Base-by-base conservation (phyloP, 2,888 invertebrate species). In the Dyspetes luteomarginatus region DNA sequence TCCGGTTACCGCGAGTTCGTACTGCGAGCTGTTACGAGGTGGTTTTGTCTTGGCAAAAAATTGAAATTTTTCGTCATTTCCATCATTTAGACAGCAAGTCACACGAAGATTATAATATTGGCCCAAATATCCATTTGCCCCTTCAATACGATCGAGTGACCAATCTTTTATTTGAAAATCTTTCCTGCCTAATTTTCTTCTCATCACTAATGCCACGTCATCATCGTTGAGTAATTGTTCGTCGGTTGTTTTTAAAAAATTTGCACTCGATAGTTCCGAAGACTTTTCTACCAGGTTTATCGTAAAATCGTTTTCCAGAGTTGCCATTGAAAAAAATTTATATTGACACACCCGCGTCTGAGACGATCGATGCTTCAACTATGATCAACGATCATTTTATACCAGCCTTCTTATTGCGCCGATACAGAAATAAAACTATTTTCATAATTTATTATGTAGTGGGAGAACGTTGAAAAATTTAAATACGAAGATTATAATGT, bases 11-110 rank as follows among this genome's bases (percentile, higher is more conserved):
- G 86, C 55, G 9, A 85, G 82, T 0, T 78, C 76, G 30, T 78
- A 79, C 56, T 86, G 85, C 0, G 84, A 77, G n/a, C 82, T 86
- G 9, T 15, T 7, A 0, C 0, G 0, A 0, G 83, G 69, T 24
- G 88, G 88, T 15, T 79, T 84, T 7, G 84, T 77, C 65, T 88
- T 88, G 0, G 78, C 87, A 71, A 88, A 88, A 77, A 88, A 88
- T 2, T 28, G 69, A 22, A 86, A 82, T 5, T 26, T 78, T 48
- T 48, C 43, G 56, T 56, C 22, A 4, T 30, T 43, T 22, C 28
- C 55, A 12, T 76, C 76, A 22, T 58, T 69, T 17, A 68, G 19
- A 9, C 9, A 43, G 58, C 85, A 83, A 3, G 55, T 81, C 12
- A 86, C 79, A 0, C 43, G 28, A 7, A 88, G 83, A 4, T 60